Base-by-base conservation (phyloP, 2,113 vertebrate species). In the Athene cunicularia region DNA sequence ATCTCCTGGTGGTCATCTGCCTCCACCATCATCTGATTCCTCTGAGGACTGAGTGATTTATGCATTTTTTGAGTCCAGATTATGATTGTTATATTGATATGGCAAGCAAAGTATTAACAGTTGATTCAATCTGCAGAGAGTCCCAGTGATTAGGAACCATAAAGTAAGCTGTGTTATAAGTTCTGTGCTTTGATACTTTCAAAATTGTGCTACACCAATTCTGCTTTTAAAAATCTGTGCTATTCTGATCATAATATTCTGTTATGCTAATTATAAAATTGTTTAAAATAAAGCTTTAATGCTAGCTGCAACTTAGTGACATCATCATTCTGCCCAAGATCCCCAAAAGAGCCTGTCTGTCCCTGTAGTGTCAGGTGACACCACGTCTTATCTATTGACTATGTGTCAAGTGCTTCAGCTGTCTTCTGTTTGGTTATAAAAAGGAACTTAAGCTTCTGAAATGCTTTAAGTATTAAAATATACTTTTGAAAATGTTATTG, bases 1-100 rank as follows among this genome's bases (percentile, higher is more conserved):
- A 32, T 39, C 2, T 5, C 12, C 24, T 4, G 1, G 15, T 23
- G 20, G 8, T 49, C 35, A n/a, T 43, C 43, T 2, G 6, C 9
- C 8, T 80, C 26, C 27, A 74, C 11, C 1, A 1, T 49, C 39
- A 66, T 33, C 39, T 67, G 28, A 17, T 66, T 71, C 12, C 59
- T 79, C 28, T 2, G 1, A 47, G n/a, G 24, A 45, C 4, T n/a
- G n/a, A 52, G 76, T 27, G 17, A 86, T 73, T 60, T 30, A 55
- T 2, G 0, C 30, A 8, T 35, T 59, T 81, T 81, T 52, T 2
- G 7, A 64, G 26, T 56, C 22, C 16, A 37, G 28, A 64, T 60
- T 47, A 43, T 28, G 11, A 66, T n/a, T 52, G 3, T 28, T 52
- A 24, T 18, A 60, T 19, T 47, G 12, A 43, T 56, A 41, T 3